A percentile compares a stretch with the other conserved stretches of the same genome.
Evolutionary conservation across 2,797 vertebrate genomes (phyloP).

Genomic region (Cheirogaleus major): DNA sequence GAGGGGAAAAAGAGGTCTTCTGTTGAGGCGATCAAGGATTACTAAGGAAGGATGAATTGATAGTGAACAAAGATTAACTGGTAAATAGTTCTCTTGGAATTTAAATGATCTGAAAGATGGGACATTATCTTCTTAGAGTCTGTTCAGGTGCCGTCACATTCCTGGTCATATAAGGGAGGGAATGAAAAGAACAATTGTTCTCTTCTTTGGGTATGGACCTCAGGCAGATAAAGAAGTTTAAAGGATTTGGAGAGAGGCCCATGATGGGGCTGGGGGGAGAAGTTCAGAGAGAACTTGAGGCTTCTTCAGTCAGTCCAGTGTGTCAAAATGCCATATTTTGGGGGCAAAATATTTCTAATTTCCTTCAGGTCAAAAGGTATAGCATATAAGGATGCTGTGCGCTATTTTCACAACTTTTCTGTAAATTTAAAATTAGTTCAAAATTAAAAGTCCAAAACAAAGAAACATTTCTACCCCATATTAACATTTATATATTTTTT

Average conservation of each 20-base stretch:
- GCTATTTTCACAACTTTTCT: background rate
- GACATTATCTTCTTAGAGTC: background rate
- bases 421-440: background rate
- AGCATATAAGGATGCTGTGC: background rate
- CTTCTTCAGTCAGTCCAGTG: background rate
- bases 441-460: slow-evolving; percentile 29
- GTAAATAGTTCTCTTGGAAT: background rate
- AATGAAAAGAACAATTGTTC: background rate
- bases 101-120: background rate
- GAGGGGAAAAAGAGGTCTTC: too few relatives aligned
- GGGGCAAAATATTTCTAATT: background rate
- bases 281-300: background rate
- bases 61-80: background rate
- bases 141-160: background rate
- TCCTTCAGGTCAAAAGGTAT: background rate
- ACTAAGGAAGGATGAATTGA: background rate
- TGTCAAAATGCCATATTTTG: background rate
- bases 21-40: background rate
- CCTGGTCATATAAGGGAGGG: background rate
- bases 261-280: too few relatives aligned
- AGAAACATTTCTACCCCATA: slow-evolving; percentile 10
- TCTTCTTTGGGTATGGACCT: background rate
- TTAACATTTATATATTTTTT: background rate
- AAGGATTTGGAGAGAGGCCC: background rate
- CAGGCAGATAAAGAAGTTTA: background rate